Conservation (phyloP, 2,888 invertebrate species). For the Amblyjoppa proteus region DNA sequence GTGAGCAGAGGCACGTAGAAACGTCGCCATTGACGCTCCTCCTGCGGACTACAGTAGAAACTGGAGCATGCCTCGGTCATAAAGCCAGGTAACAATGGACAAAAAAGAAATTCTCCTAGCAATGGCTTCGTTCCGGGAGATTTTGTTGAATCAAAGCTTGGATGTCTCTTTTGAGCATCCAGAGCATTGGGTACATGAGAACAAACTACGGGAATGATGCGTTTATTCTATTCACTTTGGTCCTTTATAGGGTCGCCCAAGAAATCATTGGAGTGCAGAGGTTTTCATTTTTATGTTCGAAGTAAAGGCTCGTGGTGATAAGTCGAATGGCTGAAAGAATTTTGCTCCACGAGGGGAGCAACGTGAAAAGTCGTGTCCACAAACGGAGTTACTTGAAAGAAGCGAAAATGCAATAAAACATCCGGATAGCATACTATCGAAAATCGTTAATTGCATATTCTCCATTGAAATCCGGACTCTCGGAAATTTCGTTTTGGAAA, state of each 20-base stretch:
- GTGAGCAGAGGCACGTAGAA: constrained; percentile 28
- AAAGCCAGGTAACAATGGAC: constrained; percentile 14
- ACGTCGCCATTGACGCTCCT: neutral
- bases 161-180: constrained; percentile 6
- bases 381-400: neutral
- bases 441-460: neutral
- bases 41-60: constrained; percentile 34
- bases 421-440: neutral
- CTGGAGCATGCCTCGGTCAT: constrained; percentile 25
- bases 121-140: neutral
- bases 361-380: no score
- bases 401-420: neutral
- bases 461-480: neutral
- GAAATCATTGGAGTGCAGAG: neutral
- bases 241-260: no score
- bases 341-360: neutral
- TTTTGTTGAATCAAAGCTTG: constrained; percentile 38
- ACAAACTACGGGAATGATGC: neutral
- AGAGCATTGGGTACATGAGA: neutral
- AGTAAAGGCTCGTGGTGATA: neutral
- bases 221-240: neutral
- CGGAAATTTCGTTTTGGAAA: neutral
- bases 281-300: neutral
- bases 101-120: constrained; percentile 2
- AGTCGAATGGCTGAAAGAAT: neutral